Conservation (phyloP, 2,113 vertebrate genomes). For the Eptatretus burgeri region DNA sequence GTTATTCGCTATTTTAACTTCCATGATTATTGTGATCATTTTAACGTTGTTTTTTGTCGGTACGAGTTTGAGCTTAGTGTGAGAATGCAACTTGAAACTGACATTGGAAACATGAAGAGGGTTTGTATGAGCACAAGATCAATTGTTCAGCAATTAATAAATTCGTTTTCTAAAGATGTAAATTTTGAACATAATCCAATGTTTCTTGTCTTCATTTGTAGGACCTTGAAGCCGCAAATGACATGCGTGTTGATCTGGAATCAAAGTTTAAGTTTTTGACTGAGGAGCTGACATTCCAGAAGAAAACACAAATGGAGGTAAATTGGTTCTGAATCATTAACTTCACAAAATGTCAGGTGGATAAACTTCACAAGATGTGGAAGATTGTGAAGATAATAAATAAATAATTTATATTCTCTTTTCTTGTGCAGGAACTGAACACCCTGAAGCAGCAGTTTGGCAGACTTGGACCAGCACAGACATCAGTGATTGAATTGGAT, state of each 20-base stretch:
- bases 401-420: too few species aligned
- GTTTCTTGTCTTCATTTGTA: not conserved
- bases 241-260: not conserved
- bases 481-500: not conserved
- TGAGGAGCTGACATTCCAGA: slow-evolving; percentile 4
- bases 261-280: not conserved
- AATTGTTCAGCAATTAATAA: too few species aligned
- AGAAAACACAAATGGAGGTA: not conserved
- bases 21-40: too few species aligned
- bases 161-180: too few species aligned
- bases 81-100: slow-evolving; percentile 18
- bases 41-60: slow-evolving; percentile 10
- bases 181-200: too few species aligned
- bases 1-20: too few species aligned
- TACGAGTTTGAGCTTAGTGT: slow-evolving; percentile 19
- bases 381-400: too few species aligned
- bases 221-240: slow-evolving; percentile 2
- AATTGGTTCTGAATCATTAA: too few species aligned
- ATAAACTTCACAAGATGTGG: too few species aligned
- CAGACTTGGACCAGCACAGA: not conserved
- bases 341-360: too few species aligned
- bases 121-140: slow-evolving; percentile 8
- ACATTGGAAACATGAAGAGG: slow-evolving; percentile 17
- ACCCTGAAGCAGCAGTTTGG: not conserved
- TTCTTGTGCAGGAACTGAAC: not conserved